Base-by-base conservation (phyloP, 2,888 invertebrate species). In the Rhingia rostrata region DNA sequence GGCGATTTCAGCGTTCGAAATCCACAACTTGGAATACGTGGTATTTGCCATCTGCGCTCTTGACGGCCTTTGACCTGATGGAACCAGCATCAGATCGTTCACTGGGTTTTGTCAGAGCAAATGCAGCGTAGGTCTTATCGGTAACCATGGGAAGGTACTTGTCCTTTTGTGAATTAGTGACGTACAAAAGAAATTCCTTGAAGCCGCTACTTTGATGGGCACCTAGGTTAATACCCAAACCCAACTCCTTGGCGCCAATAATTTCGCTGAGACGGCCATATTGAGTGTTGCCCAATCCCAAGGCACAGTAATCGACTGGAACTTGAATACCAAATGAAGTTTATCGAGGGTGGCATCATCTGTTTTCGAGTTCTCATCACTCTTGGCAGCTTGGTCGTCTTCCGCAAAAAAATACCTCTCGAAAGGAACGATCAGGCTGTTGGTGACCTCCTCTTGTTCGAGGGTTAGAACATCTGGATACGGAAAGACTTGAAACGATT, bases 191-290 rank as follows among this genome's bases (percentile, higher is more conserved):
- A 89, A 99, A 97, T 84, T 98, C 99, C 94, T 97, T 97, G 91
- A 97, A 97, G 41, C 97, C 97, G 91, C 97, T 97, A 89, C 96
- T 96, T 93, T 99, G 99, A 93, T 99, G 99, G 85, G 99, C 99
- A 86, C 99, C 99, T 79, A 99, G 93, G 37, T 95, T 95, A 88
- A 99, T 98, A 87, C 97, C 98, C 70, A 99, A 94, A 83, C 97
- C 99, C 87, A 99, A 93, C 92, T 99, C 99, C 92, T 97, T 93
- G 56, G 94, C 94, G 77, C 99, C 99, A 49, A 99, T 97, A 88
- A 98, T 94, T 93, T 99, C 98, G 41, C 97, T 98, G 69, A 98
- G 93, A 79, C 98, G 93, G 37, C 96, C 97, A 92, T 98, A 99
- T 92, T 99, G 98, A 39, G 97, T 97, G 92, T 99, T 99, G 88